Conservation (phyloP, 2,113 vertebrate genomes). For the Zeus faber region DNA sequence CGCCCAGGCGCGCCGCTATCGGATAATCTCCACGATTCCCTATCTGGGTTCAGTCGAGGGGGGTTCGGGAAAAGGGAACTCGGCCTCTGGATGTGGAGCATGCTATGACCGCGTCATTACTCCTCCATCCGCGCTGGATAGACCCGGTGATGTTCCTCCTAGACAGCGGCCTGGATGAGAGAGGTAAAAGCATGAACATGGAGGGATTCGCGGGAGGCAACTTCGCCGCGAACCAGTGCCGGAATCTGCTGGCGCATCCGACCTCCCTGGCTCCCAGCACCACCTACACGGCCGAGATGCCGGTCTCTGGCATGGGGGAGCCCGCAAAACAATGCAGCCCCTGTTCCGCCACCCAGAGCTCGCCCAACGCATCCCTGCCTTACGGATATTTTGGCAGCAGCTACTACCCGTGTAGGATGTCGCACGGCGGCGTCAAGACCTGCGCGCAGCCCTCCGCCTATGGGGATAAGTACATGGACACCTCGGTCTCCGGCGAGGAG, state of each 20-base stretch:
- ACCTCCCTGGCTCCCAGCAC: conserved; percentile 86
- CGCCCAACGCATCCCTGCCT: conserved; percentile 89
- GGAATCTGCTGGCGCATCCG: conserved; percentile 94
- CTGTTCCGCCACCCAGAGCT: conserved; percentile 90
- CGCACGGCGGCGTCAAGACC: conserved; percentile 89
- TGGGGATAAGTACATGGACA: conserved; percentile 94
- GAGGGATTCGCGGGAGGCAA: conserved; percentile 89
- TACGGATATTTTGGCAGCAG: conserved; percentile 97
- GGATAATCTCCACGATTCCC: conserved; percentile 80
- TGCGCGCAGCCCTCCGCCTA: conserved; percentile 89
- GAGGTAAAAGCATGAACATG: conserved; percentile 99
- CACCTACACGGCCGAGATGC: conserved; percentile 84
- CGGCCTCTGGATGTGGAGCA: conserved; percentile 91
- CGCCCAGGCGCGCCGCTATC: conserved; percentile 83
- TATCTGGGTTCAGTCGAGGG: conserved; percentile 91
- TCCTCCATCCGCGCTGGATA: conserved; percentile 98
- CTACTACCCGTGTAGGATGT: conserved; percentile 95
- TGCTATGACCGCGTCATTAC: conserved; percentile 99
- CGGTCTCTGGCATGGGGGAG: conserved; percentile 86
- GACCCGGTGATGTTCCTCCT: conserved; percentile 99
- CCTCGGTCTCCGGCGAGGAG: conserved; percentile 89
- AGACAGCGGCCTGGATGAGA: conserved; percentile 92
- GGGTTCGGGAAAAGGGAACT: conserved; percentile 96
- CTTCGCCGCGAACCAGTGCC: conserved; percentile 92
- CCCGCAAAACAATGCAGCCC: conserved; percentile 96